phyloP scores from a whole-genome alignment of 2,113 vertebrate species.

The Tursiops truncatus region DNA sequence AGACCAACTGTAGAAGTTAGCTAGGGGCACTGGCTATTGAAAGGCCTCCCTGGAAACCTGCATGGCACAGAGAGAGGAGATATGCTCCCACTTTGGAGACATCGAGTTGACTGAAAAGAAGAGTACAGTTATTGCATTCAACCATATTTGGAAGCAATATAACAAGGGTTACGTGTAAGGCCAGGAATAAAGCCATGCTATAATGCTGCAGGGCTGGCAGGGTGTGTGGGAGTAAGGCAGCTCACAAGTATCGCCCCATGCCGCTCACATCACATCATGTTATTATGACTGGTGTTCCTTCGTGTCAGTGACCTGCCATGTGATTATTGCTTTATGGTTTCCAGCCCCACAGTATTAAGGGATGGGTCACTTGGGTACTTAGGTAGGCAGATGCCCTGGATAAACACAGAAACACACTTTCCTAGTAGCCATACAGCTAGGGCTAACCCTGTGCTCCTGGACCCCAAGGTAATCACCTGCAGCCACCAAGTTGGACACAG shows the following conservation, averaged over 20 bases:
- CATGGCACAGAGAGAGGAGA: not conserved
- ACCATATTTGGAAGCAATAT: not conserved
- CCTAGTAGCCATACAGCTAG: not conserved
- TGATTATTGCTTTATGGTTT: not conserved
- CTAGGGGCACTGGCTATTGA: not conserved
- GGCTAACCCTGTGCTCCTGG: not conserved
- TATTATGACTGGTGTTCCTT: not conserved
- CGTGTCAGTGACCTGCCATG: not conserved
- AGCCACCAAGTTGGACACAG: not conserved
- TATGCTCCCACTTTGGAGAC: not conserved
- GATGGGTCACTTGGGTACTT: not conserved
- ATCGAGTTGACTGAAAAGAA: not conserved
- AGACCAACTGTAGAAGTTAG: not conserved
- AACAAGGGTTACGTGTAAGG: not conserved
- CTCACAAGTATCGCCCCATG: not conserved
- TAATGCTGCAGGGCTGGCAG: not conserved
- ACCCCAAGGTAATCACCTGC: not conserved
- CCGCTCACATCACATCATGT: not conserved
- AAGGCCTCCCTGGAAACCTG: not conserved
- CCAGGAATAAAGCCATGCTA: slow-evolving; percentile 54
- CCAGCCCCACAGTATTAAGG: not conserved
- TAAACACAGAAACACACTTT: not conserved
- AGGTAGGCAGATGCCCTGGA: not conserved
- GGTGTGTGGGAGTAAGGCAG: not conserved
- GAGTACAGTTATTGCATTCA: not conserved